phyloP scores from a whole-genome alignment of 2,888 invertebrate species.

The Gastracanthus pulcherrimus region DNA sequence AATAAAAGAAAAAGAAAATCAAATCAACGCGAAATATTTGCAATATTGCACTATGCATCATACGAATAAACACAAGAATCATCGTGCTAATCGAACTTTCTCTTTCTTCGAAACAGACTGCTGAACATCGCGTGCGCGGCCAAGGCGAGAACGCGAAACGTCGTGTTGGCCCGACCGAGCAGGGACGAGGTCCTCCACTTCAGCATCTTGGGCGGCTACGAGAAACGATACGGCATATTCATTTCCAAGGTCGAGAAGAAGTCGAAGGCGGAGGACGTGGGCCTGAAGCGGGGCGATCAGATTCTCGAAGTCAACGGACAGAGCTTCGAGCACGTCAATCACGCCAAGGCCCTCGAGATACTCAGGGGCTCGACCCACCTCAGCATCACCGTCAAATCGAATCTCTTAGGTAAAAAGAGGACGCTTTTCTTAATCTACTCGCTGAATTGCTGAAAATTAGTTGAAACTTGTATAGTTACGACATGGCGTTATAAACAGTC shows the following conservation, averaged over 20 bases:
- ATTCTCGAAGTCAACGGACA: conserved; percentile 98
- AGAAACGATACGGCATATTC: conserved; percentile 95
- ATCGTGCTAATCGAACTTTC: not conserved
- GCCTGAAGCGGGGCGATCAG: conserved; percentile 97
- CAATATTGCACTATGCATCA: not conserved
- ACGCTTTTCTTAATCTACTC: too few species aligned
- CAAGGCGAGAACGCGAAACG: conserved; percentile 94
- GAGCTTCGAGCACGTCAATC: conserved; percentile 95
- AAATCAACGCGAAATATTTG: too few species aligned
- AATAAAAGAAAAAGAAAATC: too few species aligned
- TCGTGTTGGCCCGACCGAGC: conserved; percentile 94
- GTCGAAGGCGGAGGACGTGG: conserved; percentile 97
- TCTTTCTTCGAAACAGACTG: conserved; percentile 79
- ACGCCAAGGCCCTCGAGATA: conserved; percentile 94
- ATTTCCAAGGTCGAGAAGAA: conserved; percentile 95
- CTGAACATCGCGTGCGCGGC: conserved; percentile 98
- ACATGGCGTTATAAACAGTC: conserved; percentile 7
- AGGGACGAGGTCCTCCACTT: conserved; percentile 96
- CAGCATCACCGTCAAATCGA: conserved; percentile 97
- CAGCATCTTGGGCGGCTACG: conserved; percentile 95
- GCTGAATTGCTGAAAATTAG: too few species aligned
- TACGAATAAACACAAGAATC: not conserved
- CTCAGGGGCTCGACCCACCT: conserved; percentile 96
- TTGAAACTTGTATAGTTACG: not conserved
- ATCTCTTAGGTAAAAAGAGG: conserved; percentile 91